Evolutionary conservation across 1,140 invertebrate genomes (phyloP), one percentile per base, ranked within the genome.

Genomic region (Parapsyche elsis): DNA sequence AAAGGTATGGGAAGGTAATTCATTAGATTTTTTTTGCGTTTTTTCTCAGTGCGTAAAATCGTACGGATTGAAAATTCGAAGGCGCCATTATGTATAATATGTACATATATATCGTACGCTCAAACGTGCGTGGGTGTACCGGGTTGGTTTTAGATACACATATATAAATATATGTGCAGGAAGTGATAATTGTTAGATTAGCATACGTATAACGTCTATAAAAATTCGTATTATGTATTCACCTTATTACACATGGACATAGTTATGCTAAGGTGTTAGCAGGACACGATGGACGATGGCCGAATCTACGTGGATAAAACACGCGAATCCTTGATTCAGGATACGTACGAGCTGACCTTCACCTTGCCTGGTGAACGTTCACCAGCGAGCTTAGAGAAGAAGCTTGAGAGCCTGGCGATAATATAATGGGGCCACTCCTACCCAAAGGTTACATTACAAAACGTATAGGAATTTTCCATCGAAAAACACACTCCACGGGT

Each of bases 231-330:
- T 46, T 73, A 45, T 23, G 71, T 73, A 73, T 73, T 73, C 71
- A 38, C 21, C 61, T 16, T 73, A 30, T 45, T 46, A 46, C 45
- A 38, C 38, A 16, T 38, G 46, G 24, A 73, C 21, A 67, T 73
- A 38, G 45, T 45, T 73, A 73, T 73, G 71, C 71, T 73, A 73
- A 73, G 26, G 71, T 46, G 71, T 73, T 73, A 73, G 71, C 71
- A 38, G 71, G 71, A 23, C 71, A 73, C 44, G 16, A 45, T n/a
- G 30, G 30, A 44, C 12, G 44, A 71, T 73, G 71, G 38, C 30
- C 44, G 45, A 73, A 73, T 73, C 71, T 30, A 16, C 44, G 46
- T 46, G 38, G 30, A 67, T 46, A n/a, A n/a, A n/a, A n/a, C 19
- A 45, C 21, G 16, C 16, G 71, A 46, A 49, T 73, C 71, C 71